These are phyloP conservation scores for Mythimna loreyi DNA, from an alignment of 2,888 invertebrate species.

Conservation along the genomic window DNA sequence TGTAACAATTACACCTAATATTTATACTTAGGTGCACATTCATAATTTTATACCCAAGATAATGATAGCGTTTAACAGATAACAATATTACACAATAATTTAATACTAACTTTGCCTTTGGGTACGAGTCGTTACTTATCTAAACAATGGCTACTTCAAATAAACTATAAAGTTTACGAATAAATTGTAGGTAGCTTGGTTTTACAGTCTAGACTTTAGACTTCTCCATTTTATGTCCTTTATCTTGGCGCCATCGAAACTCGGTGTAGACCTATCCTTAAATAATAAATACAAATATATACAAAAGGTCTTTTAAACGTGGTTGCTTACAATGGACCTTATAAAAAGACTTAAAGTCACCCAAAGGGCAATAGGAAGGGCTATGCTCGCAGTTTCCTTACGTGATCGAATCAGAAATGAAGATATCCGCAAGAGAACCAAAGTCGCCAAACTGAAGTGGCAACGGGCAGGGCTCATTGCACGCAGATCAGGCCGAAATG, in stretches of 20 bases:
- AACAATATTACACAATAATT: conserved; percentile 60
- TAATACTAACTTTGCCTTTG: conserved; percentile 39
- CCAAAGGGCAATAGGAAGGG: too few relatives aligned
- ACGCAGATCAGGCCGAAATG: too few relatives aligned
- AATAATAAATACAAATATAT: too few relatives aligned
- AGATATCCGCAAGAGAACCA: too few relatives aligned
- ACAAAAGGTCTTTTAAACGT: too few relatives aligned
- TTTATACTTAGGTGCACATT: conserved; percentile 20
- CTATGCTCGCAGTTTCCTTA: too few relatives aligned
- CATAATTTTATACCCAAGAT: conserved; percentile 52
- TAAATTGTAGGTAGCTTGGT: conserved; percentile 31
- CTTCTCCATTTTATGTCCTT: conserved; percentile 25
- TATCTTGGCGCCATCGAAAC: conserved; percentile 15
- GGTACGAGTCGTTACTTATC: conserved; percentile 39
- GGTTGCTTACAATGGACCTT: too few relatives aligned
- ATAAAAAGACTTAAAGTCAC: too few relatives aligned
- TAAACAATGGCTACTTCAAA: conserved; percentile 49
- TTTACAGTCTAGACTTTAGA: conserved; percentile 28
- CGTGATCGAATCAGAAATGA: too few relatives aligned
- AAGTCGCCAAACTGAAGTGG: too few relatives aligned
- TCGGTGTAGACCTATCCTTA: neutral
- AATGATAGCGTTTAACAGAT: conserved; percentile 56
- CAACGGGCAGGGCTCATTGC: too few relatives aligned
- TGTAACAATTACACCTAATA: conserved; percentile 43
- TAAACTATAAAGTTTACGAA: conserved; percentile 41